Evolutionary conservation across 1,140 invertebrate species (phyloP).

Genomic region (Artemia franciscana): DNA sequence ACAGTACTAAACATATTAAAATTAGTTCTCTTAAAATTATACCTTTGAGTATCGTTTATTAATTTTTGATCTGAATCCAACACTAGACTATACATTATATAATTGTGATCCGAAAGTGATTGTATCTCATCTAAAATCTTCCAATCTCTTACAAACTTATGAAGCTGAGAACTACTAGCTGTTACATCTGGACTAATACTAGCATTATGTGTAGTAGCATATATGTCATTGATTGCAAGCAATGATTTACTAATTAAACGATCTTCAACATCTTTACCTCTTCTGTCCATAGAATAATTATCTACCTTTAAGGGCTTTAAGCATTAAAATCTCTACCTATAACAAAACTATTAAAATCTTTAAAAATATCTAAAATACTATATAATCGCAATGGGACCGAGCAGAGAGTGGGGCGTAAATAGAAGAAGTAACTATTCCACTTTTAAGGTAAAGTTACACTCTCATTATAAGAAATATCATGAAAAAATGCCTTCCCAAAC

Average conservation of each 20-base stretch:
- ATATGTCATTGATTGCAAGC: neutral
- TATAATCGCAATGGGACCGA: too few species aligned
- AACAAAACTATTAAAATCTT: too few species aligned
- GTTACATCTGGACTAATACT: neutral
- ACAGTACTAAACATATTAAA: neutral
- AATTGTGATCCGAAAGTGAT: neutral
- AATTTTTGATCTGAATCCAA: neutral
- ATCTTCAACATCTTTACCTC: neutral
- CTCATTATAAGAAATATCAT: neutral
- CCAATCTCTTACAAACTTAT: neutral
- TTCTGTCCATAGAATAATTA: neutral
- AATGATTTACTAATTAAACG: neutral
- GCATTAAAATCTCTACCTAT: neutral
- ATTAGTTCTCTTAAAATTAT: neutral
- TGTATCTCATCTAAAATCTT: neutral
- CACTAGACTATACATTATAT: too few species aligned
- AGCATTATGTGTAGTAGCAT: neutral
- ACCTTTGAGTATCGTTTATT: neutral
- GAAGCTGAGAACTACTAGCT: neutral
- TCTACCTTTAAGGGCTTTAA: neutral
- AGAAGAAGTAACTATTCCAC: neutral
- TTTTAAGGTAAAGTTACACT: neutral
- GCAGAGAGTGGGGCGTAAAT: neutral
- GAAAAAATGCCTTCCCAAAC: too few species aligned
- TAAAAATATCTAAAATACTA: too few species aligned